A percentile compares a stretch with the other conserved stretches of the same genome.
These are phyloP conservation scores for Siniperca knerii DNA, from an alignment of 2,113 vertebrate genomes.

Conservation along the genomic window DNA sequence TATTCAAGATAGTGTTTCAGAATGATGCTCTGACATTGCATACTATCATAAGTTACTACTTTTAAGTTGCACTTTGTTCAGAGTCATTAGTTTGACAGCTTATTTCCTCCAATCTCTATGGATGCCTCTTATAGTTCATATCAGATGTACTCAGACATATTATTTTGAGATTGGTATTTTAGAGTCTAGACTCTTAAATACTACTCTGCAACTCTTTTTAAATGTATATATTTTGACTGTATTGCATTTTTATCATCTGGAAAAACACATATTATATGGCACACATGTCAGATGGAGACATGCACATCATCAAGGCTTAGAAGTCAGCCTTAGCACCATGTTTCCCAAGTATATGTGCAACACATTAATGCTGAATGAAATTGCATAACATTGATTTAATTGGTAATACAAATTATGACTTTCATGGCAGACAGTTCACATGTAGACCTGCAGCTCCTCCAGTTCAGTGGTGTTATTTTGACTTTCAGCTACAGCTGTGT, in stretches of 20 bases:
- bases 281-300: constrained; percentile 5
- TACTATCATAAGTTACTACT: background rate
- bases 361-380: background rate
- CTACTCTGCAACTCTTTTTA: background rate
- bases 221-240: background rate
- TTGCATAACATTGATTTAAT: background rate
- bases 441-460: background rate
- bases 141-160: background rate
- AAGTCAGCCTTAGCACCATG: background rate
- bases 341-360: background rate
- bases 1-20: background rate
- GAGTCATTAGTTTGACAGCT: background rate
- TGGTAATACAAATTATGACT: background rate
- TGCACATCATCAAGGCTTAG: background rate
- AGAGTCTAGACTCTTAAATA: background rate
- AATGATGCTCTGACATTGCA: background rate
- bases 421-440: background rate
- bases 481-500: background rate
- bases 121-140: background rate
- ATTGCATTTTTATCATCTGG: background rate
- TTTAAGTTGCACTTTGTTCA: background rate
- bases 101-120: background rate
- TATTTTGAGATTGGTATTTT: constrained; percentile 9
- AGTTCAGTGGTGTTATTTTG: background rate
- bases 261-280: background rate